A percentile compares a stretch with the other conserved stretches of the same genome.
Evolutionary conservation across 2,113 vertebrate genomes (phyloP).

Genomic region (Melanerpes aurifrons): DNA sequence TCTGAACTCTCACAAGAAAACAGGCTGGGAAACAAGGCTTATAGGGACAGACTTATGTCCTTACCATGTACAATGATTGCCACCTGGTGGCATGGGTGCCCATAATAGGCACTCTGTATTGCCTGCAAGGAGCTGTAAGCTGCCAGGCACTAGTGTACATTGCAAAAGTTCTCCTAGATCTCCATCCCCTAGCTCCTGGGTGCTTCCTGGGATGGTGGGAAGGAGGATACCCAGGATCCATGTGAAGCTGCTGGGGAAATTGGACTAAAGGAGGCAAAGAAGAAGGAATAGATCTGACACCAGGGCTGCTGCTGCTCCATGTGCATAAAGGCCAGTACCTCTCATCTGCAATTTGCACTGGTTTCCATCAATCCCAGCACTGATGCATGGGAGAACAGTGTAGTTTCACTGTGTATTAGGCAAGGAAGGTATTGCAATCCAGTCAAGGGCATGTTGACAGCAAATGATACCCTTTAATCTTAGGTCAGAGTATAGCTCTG

Average conservation of each 20-base stretch:
- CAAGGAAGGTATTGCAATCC: not conserved
- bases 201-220: not conserved
- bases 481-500: not conserved
- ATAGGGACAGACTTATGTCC: rapidly evolving
- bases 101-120: not conserved
- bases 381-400: not conserved
- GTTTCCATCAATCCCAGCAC: not conserved
- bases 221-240: not conserved
- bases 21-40: not conserved
- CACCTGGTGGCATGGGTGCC: slow-evolving; percentile 24
- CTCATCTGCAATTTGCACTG: not conserved
- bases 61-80: not conserved
- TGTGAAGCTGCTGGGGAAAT: not conserved
- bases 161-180: not conserved
- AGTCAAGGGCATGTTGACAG: not conserved
- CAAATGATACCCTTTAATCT: not conserved
- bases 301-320: not conserved
- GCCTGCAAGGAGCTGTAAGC: not conserved
- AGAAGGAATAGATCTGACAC: not conserved
- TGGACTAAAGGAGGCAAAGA: not conserved
- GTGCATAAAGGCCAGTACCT: not conserved
- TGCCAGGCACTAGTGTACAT: not conserved
- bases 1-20: not conserved
- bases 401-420: not conserved
- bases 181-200: rapidly evolving